Evolutionary conservation across 2,888 invertebrate genomes (phyloP), one percentile per base, ranked within the genome.

Genomic region (Chrysolina oricalcia): DNA sequence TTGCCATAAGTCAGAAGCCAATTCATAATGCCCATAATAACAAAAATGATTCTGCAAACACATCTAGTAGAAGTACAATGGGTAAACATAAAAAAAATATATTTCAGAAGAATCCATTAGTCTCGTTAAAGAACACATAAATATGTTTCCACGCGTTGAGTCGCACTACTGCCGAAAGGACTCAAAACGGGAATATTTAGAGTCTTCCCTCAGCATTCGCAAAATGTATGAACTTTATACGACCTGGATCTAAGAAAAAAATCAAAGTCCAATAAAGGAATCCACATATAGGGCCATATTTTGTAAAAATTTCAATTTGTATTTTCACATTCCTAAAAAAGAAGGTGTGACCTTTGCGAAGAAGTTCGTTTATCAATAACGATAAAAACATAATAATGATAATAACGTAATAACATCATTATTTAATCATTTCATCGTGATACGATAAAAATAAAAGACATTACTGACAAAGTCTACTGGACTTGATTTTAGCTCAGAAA

Each of bases 1-100:
- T 78, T 35, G 35, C 43, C 15, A 75, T 78, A 56, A 78, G 75
- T 53, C 75, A 77, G 46, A 73, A 64, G 9, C 72, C 74, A 46
- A 66, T 77, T 41, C 74, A 77, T 63, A 72, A 67, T 17, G 74
- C 41, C n/a, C 72, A 75, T 69, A 46, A 13, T 15, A 75, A 77
- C 21, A 69, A 68, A 63, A 27, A 67, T 23, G 35, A 13, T 41
- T 27, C n/a, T n/a, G n/a, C 35, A 46, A 73, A 75, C 62, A 77
- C 63, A 59, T 66, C 70, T 4, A 48, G 59, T 17, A 2, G 23
- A 4, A 59, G 63, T 64, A 27, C 23, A 10, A 64, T 70, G 56
- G 75, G 77, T 1, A 77, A 75, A 75, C 75, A 77, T 1, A 56
- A 35, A 77, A 77, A 73, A 15, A 19, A 17, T 62, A 41, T 17